Conservation (phyloP, 92 coral and sea anemone genomes). For the Bergia sp. region DNA sequence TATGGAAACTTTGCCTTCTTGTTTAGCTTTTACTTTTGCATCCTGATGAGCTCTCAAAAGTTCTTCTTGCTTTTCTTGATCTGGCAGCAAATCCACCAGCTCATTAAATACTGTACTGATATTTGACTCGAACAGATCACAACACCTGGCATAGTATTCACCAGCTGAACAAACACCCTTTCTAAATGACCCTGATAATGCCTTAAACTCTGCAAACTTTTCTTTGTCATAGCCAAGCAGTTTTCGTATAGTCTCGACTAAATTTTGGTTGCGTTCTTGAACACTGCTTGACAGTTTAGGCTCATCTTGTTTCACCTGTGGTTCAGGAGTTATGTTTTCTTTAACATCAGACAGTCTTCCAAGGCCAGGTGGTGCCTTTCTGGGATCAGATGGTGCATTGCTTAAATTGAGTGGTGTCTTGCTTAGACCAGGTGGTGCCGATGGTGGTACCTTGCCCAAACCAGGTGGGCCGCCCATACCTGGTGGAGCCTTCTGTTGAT, state of each 20-base stretch:
- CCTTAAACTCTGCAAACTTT: constrained; percentile 80
- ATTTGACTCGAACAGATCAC: constrained; percentile 68
- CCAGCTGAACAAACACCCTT: constrained; percentile 76
- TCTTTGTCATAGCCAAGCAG: constrained; percentile 64
- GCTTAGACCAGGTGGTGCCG: constrained; percentile 44
- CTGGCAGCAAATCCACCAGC: constrained; percentile 89
- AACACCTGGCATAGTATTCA: constrained; percentile 79
- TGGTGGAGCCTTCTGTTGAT: constrained; percentile 23
- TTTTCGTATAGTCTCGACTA: constrained; percentile 71
- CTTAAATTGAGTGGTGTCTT: constrained; percentile 30
- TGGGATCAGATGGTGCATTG: constrained; percentile 1
- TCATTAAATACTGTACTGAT: constrained; percentile 72
- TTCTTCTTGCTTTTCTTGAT: constrained; percentile 69
- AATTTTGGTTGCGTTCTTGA: constrained; percentile 75
- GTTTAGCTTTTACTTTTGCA: constrained; percentile 73
- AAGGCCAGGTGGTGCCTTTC: constrained; percentile 34
- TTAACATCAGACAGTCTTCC: constrained; percentile 19
- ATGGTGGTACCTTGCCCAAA: constrained; percentile 2
- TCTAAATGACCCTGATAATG: constrained; percentile 86
- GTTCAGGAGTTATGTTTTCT: not conserved
- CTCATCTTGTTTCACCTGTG: constrained; percentile 28
- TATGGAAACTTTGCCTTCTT: constrained; percentile 24
- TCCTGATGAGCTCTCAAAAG: constrained; percentile 79
- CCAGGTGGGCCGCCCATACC: constrained; percentile 20
- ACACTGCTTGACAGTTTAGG: constrained; percentile 30